Conservation (phyloP, 2,888 invertebrate species). For the Panorpa germanica region DNA sequence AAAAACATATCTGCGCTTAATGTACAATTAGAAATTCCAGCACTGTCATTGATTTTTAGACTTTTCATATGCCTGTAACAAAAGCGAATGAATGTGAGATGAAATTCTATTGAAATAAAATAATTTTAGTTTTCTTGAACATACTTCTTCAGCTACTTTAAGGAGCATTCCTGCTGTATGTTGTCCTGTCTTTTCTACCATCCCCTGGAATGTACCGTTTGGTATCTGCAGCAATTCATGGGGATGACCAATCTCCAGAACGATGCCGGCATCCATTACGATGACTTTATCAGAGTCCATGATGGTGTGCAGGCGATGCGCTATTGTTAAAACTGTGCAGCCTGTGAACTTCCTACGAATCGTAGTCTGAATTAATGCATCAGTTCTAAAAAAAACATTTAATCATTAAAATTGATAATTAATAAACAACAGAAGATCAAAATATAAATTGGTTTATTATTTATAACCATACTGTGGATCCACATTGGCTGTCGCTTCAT, state of each 20-base stretch:
- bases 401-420: background rate
- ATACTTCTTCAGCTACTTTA: constrained; percentile 35
- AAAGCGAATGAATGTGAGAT: too few species aligned
- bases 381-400: constrained; percentile 24
- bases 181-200: constrained; percentile 47
- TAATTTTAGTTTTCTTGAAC: too few species aligned
- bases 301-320: constrained; percentile 44
- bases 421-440: background rate
- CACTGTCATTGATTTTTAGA: too few species aligned
- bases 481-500: constrained; percentile 40
- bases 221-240: constrained; percentile 32
- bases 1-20: too few species aligned
- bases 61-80: too few species aligned
- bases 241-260: constrained; percentile 59
- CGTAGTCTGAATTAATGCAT: constrained; percentile 32
- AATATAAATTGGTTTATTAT: constrained; percentile 7
- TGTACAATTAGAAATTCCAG: too few species aligned
- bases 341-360: constrained; percentile 30
- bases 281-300: constrained; percentile 45
- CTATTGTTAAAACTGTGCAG: constrained; percentile 40
- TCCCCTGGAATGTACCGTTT: constrained; percentile 30
- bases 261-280: constrained; percentile 62
- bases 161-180: constrained; percentile 33
- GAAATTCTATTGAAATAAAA: too few species aligned
- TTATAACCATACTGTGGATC: constrained; percentile 38